Evolutionary conservation across 2,113 vertebrate species (phyloP).

Genomic region (Hydropotes inermis): DNA sequence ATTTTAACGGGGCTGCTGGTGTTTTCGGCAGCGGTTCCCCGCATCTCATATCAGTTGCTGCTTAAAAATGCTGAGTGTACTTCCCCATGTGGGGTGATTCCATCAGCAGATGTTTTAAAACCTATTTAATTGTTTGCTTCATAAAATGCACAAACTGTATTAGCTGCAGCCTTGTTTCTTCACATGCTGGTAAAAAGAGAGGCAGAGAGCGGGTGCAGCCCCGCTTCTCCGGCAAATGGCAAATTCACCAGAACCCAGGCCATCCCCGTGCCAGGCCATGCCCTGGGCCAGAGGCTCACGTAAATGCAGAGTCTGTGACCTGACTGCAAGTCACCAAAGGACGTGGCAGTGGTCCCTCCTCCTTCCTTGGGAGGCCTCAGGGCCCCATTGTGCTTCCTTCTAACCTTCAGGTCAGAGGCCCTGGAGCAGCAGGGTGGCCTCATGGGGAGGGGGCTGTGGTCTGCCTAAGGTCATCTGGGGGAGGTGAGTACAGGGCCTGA

Average conservation of each 20-base stretch:
- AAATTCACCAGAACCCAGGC: not conserved
- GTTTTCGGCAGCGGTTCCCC: constrained; percentile 70
- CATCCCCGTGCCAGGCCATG: rapidly evolving
- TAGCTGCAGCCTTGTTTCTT: constrained; percentile 31
- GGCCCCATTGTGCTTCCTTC: not conserved
- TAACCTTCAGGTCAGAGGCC: not conserved
- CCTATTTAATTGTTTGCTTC: constrained; percentile 78
- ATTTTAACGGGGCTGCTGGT: constrained; percentile 76
- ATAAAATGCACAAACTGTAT: constrained; percentile 69
- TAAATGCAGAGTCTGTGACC: rapidly evolving
- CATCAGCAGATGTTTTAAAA: constrained; percentile 83
- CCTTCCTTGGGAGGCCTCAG: not conserved
- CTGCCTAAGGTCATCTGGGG: not conserved
- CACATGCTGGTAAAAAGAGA: not conserved
- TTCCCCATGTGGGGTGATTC: constrained; percentile 68
- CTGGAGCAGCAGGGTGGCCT: rapidly evolving
- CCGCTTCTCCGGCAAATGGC: rapidly evolving
- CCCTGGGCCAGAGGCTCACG: rapidly evolving
- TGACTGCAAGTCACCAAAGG: not conserved
- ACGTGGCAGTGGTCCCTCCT: not conserved
- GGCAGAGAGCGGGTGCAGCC: too few species aligned
- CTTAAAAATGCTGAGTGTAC: constrained; percentile 81
- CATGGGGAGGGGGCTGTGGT: not conserved
- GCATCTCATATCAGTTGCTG: constrained; percentile 64
- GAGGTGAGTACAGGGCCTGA: not conserved